Evolutionary conservation across 2,888 invertebrate species (phyloP).

Genomic region (Plagodis pulveraria): DNA sequence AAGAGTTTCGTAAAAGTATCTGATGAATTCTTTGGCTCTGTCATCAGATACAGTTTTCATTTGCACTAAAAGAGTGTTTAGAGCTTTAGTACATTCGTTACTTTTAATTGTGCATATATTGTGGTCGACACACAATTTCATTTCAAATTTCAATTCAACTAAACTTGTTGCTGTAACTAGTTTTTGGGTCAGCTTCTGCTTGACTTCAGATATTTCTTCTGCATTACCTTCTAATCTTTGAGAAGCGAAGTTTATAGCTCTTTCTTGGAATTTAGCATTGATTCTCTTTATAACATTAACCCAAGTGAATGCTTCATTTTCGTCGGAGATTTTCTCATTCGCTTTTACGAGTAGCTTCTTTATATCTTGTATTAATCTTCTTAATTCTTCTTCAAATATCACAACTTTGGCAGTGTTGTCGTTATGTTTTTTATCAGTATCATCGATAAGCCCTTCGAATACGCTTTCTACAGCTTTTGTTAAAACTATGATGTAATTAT

Average conservation of each 20-base stretch:
- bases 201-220: conserved; percentile 38
- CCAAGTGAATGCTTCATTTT: conserved; percentile 52
- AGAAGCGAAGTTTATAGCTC: conserved; percentile 42
- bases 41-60: conserved; percentile 20
- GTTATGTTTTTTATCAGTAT: conserved; percentile 29
- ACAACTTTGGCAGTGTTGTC: conserved; percentile 24
- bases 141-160: conserved; percentile 57
- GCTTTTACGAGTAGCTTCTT: conserved; percentile 49
- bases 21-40: conserved; percentile 35
- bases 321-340: conserved; percentile 43
- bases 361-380: conserved; percentile 44
- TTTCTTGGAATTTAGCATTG: conserved; percentile 57
- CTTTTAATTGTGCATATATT: conserved; percentile 51
- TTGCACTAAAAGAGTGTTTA: conserved; percentile 18
- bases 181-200: conserved; percentile 51
- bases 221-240: conserved; percentile 44
- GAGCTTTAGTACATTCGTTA: conserved; percentile 49
- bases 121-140: conserved; percentile 55
- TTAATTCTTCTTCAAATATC: conserved; percentile 49
- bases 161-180: conserved; percentile 50
- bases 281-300: conserved; percentile 60
- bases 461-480: conserved; percentile 51
- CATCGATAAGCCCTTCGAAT: conserved; percentile 47
- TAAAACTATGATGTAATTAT: conserved; percentile 57
- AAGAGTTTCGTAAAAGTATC: conserved; percentile 32